Evolutionary conservation across 1,140 invertebrate species (phyloP), one percentile per base, ranked within the genome.

Genomic region (Kradibia gibbosae): DNA sequence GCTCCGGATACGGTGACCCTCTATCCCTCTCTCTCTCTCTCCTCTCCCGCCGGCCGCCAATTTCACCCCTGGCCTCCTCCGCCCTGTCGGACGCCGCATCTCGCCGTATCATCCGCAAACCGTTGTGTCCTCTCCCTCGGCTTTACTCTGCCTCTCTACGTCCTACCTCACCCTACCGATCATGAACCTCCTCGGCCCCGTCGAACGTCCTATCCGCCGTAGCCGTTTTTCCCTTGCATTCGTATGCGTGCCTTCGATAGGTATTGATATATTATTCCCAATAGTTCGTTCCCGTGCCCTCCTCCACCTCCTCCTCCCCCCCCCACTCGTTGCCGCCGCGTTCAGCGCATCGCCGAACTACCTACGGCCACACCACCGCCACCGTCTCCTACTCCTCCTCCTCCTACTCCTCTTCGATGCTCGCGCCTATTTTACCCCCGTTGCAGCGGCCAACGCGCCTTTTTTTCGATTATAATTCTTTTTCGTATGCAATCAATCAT

Each of bases 381-480:
- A 15, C 82, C 15, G 55, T 3, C 25, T n/a, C 22, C 50, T 10
- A 60, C 8, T 70, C 76, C 3, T 74, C 53, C 25, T 57, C 22
- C 70, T 82, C 53, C 67, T 74, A 60, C 57, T 10, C 77, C 76
- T 65, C 72, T 1, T 70, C 45, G 22, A 50, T 25, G 42, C 28
- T 4, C 15, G 57, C 10, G 28, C 65, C 80, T 31, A 71, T 34
- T 34, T 53, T 75, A 84, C 81, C 72, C 81, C 83, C 83, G 80
- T 84, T 53, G 50, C 20, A 72, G 71, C 48, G 8, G 25, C 81
- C 84, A 83, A 76, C 88, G 85, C 86, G 87, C 88, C 89, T 91
- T 91, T 91, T 90, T 91, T 91, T 91, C 90, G 91, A 91, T 91
- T 91, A 91, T 91, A 91, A 91, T 91, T 91, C 90, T 91, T 91